Conservation (phyloP, 2,113 vertebrate species). For the Delphinus delphis region DNA sequence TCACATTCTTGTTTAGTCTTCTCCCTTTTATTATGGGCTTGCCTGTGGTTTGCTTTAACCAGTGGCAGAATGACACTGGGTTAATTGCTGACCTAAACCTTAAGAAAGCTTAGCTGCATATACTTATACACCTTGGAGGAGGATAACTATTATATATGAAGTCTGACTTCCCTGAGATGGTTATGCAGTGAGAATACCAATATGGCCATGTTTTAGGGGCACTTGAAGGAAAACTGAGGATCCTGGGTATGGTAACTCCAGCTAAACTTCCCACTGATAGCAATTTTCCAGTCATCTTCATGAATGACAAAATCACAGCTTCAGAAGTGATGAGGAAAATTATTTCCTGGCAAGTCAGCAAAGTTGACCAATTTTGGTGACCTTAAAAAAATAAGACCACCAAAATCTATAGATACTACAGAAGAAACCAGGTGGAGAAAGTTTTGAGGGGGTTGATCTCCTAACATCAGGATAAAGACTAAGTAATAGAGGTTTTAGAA, state of each 20-base stretch:
- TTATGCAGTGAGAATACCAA: neutral
- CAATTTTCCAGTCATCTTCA: neutral
- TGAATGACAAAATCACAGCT: neutral
- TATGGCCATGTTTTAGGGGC: neutral
- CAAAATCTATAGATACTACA: neutral
- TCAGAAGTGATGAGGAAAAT: neutral
- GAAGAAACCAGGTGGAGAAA: neutral
- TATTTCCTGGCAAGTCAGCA: neutral
- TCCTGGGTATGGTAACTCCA: neutral
- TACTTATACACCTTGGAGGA: neutral
- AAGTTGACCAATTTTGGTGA: neutral
- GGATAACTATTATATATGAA: neutral
- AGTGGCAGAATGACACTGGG: neutral
- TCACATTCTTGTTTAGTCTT: neutral
- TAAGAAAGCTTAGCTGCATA: neutral
- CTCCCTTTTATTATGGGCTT: neutral
- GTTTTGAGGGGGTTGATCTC: neutral
- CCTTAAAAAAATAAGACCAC: neutral
- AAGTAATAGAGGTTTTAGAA: neutral
- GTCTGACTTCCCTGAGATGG: neutral
- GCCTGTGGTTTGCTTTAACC: neutral
- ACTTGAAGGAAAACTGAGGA: neutral
- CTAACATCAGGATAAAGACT: neutral
- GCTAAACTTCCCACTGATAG: neutral
- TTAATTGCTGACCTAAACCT: neutral